A percentile compares a stretch with the other conserved stretches of the same genome.
These are phyloP conservation scores for Poecilia wingei DNA, from an alignment of 2,797 vertebrate species.

Conservation along the genomic window DNA sequence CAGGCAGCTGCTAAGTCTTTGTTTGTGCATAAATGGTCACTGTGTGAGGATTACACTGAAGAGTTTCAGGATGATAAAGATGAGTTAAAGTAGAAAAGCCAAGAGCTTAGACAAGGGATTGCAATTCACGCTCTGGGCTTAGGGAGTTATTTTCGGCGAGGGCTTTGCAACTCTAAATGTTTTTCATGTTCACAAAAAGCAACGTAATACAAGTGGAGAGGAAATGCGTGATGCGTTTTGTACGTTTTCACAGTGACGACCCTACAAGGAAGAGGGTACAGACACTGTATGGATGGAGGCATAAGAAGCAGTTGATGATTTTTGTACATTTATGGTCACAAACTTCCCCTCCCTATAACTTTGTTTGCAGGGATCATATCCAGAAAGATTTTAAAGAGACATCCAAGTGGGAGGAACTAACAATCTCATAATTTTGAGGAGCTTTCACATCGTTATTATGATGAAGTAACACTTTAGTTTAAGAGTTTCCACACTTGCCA, in stretches of 20 bases:
- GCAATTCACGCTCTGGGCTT: background rate
- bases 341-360: background rate
- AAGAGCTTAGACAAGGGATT: constrained; percentile 1
- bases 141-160: background rate
- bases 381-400: background rate
- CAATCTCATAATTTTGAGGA: background rate
- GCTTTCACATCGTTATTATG: background rate
- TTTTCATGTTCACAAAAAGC: background rate
- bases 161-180: background rate
- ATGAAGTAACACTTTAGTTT: no score
- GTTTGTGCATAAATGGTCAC: constrained; percentile 4
- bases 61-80: constrained; percentile 1
- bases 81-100: background rate
- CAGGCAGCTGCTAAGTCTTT: background rate
- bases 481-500: no score
- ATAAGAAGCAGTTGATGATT: background rate
- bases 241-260: no score
- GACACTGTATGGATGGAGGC: background rate
- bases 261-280: background rate
- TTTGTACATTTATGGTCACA: background rate
- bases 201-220: background rate
- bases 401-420: background rate
- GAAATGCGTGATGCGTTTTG: background rate
- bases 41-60: background rate
- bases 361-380: background rate